These are phyloP conservation scores for Trachythela sp. DNA, from an alignment of 64 coral and sea anemone species.

Conservation along the genomic window DNA sequence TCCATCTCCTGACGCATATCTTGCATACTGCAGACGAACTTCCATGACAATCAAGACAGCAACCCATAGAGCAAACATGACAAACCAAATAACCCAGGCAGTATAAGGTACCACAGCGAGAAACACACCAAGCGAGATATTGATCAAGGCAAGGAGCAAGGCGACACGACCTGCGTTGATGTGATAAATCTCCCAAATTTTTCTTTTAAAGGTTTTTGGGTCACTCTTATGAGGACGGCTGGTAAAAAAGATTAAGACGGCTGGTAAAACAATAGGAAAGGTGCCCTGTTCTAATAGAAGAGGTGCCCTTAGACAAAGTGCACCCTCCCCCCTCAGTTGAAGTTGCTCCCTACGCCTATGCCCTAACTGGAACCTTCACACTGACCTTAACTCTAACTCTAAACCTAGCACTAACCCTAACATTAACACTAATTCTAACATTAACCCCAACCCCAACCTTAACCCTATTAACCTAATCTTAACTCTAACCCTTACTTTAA, in stretches of 20 bases:
- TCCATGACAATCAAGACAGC: background rate
- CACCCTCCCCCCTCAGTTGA: too few species aligned
- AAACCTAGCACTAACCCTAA: too few species aligned
- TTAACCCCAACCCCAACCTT: too few species aligned
- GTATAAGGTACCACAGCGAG: background rate
- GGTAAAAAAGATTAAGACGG: background rate
- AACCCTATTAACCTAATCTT: too few species aligned
- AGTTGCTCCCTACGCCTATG: too few species aligned
- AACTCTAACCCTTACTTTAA: too few species aligned
- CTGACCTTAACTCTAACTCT: too few species aligned
- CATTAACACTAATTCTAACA: too few species aligned
- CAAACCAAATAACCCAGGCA: background rate
- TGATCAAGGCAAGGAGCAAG: background rate
- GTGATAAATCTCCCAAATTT: background rate
- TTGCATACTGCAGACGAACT: background rate
- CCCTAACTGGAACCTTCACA: too few species aligned
- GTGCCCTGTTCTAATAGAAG: too few species aligned
- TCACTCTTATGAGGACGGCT: conserved; percentile 12
- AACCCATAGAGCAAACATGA: background rate
- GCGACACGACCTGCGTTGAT: background rate
- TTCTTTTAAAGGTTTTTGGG: background rate
- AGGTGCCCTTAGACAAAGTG: too few species aligned
- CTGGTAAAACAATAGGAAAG: too few species aligned
- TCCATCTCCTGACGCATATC: background rate
- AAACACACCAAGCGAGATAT: conserved; percentile 5